Percentiles rank a stretch among this genome's conserved stretches.
phyloP scores from a whole-genome alignment of 2,113 vertebrate species.

The Callipepla squamata region DNA sequence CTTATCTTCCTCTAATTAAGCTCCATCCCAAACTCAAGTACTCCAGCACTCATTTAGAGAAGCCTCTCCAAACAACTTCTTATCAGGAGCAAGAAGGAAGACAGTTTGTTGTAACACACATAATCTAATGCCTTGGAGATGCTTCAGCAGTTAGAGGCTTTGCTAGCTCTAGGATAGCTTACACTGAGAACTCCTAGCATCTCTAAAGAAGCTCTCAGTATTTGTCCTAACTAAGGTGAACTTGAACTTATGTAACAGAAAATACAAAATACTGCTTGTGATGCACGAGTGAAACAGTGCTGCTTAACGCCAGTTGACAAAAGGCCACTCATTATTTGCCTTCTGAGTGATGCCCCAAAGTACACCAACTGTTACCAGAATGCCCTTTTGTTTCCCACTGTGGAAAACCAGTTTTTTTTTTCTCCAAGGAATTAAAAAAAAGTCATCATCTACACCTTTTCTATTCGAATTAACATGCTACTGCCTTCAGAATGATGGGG shows the following conservation, averaged over 20 bases:
- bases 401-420: not conserved
- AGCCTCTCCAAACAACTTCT: not conserved
- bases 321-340: not conserved
- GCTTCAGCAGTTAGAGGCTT: not conserved
- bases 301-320: not conserved
- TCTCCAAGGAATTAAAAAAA: not conserved
- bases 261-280: not conserved
- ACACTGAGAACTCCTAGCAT: not conserved
- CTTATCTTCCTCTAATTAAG: not conserved
- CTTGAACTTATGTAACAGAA: not conserved
- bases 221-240: not conserved
- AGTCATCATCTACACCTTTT: not conserved
- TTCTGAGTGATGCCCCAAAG: not conserved
- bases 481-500: not conserved
- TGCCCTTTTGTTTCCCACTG: not conserved
- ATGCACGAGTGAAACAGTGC: not conserved
- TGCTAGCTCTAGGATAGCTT: not conserved
- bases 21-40: not conserved
- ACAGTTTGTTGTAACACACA: not conserved
- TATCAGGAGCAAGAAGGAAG: not conserved
- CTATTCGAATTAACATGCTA: not conserved
- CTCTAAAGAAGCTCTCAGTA: not conserved
- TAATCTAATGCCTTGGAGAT: not conserved
- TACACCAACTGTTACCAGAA: not conserved
- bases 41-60: not conserved